Base-by-base conservation (phyloP, 2,888 invertebrate species). In the Sphaerophoria taeniata region DNA sequence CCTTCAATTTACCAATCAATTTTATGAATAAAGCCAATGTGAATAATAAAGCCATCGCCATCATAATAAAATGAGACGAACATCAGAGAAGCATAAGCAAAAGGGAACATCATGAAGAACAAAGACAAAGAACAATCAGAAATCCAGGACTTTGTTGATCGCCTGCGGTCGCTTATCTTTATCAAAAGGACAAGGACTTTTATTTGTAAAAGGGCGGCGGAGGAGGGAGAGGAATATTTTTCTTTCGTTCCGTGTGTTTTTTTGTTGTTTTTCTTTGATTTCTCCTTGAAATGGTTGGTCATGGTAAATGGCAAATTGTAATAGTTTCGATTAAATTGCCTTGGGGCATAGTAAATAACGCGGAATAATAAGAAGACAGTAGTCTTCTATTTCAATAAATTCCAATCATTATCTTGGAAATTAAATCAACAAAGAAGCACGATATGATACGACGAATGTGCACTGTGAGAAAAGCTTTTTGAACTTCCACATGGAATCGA, bases 321-420 rank as follows among this genome's bases (percentile, higher is more conserved):
- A 84, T 80, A 56, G 84, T 84, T 84, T 80, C 80, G 75, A 84
- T 84, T 80, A 77, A 81, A 85, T 77, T 73, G 73, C 85, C 58
- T 55, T 49, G 56, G 55, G 16, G 75, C 33, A 76, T 72, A 47
- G 84, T 75, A 80, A 80, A 79, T 69, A 79, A 67, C 70, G 72
- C 73, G 53, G 78, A 78, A 83, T 83, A 71, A 74, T 71, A 83
- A 71, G 79, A 75, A 84, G 80, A 72, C 84, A 80, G 75, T 70
- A 72, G 61, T 65, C 34, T 51, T 85, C 81, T 81, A 77, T 81
- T 85, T 77, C 85, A 85, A 85, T 85, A 85, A 85, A 85, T 81
- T 81, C 72, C 76, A 76, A 77, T 76, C 76, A 77, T 85, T 85
- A 85, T 85, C 85, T 77, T 45, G 58, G 24, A 58, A 43, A 70